phyloP scores from a whole-genome alignment of 2,113 vertebrate species.

The Plecturocebus donacophilus region DNA sequence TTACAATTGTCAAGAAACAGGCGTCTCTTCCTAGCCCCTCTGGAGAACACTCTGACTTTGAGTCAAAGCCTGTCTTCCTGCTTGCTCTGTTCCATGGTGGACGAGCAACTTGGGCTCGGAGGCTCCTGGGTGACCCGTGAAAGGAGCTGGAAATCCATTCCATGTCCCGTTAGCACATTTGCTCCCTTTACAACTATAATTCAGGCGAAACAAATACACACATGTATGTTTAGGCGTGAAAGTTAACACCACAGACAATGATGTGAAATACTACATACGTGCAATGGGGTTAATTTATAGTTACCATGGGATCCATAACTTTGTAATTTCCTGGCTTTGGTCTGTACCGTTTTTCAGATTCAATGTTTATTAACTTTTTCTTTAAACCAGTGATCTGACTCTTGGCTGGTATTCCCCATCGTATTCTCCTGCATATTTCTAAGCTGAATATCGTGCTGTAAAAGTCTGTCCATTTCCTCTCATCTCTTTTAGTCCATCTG shows the following conservation, averaged over 20 bases:
- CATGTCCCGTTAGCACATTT: slow-evolving; percentile 40
- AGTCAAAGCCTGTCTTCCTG: not conserved
- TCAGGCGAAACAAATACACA: slow-evolving; percentile 42
- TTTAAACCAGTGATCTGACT: slow-evolving; percentile 50
- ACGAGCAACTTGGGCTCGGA: not conserved
- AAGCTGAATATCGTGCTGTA: slow-evolving; percentile 50
- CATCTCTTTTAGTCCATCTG: slow-evolving; percentile 65
- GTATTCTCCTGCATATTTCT: not conserved
- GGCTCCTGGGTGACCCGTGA: slow-evolving; percentile 3
- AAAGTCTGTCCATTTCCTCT: slow-evolving; percentile 57
- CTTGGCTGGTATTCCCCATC: slow-evolving; percentile 61
- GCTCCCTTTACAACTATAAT: slow-evolving; percentile 49
- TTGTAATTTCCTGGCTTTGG: slow-evolving; percentile 74
- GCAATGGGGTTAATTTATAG: slow-evolving; percentile 76
- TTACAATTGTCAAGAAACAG: not conserved
- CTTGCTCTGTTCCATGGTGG: not conserved
- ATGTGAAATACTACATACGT: slow-evolving; percentile 74
- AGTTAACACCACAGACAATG: slow-evolving; percentile 67
- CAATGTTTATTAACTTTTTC: slow-evolving; percentile 68
- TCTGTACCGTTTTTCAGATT: slow-evolving; percentile 64
- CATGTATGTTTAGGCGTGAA: slow-evolving; percentile 61
- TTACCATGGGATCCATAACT: slow-evolving; percentile 73
- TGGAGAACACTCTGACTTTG: not conserved
- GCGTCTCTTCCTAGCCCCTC: not conserved
- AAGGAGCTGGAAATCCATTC: not conserved